These are phyloP conservation scores for Hydriomena furcata DNA, from an alignment of 2,888 invertebrate species.

Conservation along the genomic window DNA sequence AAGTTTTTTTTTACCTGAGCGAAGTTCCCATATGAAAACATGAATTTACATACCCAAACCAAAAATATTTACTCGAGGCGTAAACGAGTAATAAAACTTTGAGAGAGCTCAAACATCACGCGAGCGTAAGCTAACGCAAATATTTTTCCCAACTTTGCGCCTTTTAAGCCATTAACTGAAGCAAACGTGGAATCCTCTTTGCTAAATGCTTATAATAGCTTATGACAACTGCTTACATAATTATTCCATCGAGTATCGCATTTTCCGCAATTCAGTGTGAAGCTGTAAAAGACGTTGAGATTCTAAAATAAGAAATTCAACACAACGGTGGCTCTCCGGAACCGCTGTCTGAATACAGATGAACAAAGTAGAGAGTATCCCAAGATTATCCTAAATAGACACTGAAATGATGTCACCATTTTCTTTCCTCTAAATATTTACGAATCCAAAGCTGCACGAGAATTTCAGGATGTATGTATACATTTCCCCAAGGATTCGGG, in stretches of 20 bases:
- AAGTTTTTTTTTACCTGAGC: background rate
- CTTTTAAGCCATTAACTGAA: constrained; percentile 48
- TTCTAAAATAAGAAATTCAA: constrained; percentile 62
- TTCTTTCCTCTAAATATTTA: constrained; percentile 37
- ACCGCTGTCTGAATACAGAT: constrained; percentile 61
- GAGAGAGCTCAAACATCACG: constrained; percentile 12
- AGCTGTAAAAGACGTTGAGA: constrained; percentile 50
- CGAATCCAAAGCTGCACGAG: constrained; percentile 21
- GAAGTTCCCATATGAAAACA: background rate
- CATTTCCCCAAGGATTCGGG: constrained; percentile 2
- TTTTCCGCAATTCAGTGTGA: constrained; percentile 24
- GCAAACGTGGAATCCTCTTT: constrained; percentile 48
- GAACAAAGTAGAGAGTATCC: constrained; percentile 60
- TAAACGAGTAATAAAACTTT: constrained; percentile 41
- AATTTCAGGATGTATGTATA: constrained; percentile 2
- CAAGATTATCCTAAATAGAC: constrained; percentile 55
- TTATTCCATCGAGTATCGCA: constrained; percentile 25
- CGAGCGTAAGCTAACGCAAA: constrained; percentile 36
- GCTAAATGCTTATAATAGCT: too few relatives aligned
- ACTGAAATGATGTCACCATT: constrained; percentile 54
- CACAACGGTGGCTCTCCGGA: constrained; percentile 49
- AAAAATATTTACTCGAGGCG: constrained; percentile 34
- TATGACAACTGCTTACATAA: constrained; percentile 20
- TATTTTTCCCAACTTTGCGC: constrained; percentile 46
- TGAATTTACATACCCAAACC: constrained; percentile 15